Evolutionary conservation across 2,113 vertebrate species (phyloP).

Genomic region (Microtus ochrogaster): DNA sequence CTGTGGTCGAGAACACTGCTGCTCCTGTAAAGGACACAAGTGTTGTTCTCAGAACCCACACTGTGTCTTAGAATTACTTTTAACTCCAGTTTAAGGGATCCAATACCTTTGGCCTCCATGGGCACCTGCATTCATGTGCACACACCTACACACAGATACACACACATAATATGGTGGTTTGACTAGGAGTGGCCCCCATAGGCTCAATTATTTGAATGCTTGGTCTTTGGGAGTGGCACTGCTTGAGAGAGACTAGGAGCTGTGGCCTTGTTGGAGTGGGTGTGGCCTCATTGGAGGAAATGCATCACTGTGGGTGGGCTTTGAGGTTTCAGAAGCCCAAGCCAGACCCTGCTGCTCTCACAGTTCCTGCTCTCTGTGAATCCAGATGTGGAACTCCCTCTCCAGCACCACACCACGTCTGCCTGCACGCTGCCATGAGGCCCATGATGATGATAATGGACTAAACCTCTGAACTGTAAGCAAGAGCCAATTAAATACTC

Average conservation of each 20-base stretch:
- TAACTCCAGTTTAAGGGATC: not conserved
- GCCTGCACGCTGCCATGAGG: not conserved
- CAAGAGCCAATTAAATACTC: not conserved
- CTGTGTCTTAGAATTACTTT: not conserved
- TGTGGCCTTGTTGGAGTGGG: not conserved
- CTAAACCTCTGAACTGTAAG: not conserved
- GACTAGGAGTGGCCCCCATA: not conserved
- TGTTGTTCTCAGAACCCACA: not conserved
- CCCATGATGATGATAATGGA: not conserved
- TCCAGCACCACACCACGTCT: not conserved
- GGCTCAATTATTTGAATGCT: not conserved
- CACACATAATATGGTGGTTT: not conserved
- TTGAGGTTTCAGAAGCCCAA: not conserved
- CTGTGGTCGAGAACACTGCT: not conserved
- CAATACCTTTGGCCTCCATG: not conserved
- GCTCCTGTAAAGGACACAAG: not conserved
- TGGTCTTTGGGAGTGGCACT: not conserved
- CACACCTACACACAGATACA: not conserved
- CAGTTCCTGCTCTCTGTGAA: not conserved
- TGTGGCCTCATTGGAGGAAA: not conserved
- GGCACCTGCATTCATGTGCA: not conserved
- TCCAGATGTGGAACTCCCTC: not conserved
- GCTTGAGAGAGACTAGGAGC: not conserved
- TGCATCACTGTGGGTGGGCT: not conserved
- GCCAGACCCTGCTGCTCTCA: not conserved